Base-by-base conservation (phyloP, 2,888 invertebrate species). In the Acanthosepion pharaonis region DNA sequence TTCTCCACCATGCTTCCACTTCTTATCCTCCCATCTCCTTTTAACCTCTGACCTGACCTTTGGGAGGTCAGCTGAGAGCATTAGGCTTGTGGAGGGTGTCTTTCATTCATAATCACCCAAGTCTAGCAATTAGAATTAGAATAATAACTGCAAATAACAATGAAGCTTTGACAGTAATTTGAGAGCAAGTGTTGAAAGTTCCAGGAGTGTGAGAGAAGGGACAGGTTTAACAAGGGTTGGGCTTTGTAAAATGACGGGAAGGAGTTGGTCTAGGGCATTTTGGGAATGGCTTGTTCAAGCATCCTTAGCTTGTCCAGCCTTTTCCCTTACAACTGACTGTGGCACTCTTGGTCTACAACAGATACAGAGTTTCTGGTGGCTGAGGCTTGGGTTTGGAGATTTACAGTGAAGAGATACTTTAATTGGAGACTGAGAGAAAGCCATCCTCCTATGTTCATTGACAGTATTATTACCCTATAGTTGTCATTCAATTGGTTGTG, bases 181-280 rank as follows among this genome's bases (percentile, higher is more conserved):
- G 78, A 78, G 78, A 78, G 78, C 78, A 78, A 78, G 78, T 78
- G 78, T 78, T 78, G 78, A 78, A 78, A 78, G 59, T 78, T 78
- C 23, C 33, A n/a, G 23, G 15, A 78, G n/a, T 78, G n/a, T 78
- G n/a, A 2, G n/a, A 6, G 28, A 9, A n/a, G n/a, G n/a, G n/a
- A 25, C 8, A 23, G 78, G n/a, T n/a, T n/a, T 11, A n/a, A n/a
- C 78, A 78, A 78, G 78, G n/a, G 78, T 15, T 78, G 11, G 78
- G n/a, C 78, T 11, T 78, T 78, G n/a, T n/a, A n/a, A 78, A 15
- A 11, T 78, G 11, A 3, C 33, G n/a, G n/a, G 15, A 78, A 3
- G n/a, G 78, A 6, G n/a, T n/a, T 3, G 78, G 1, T 15, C n/a
- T 3, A 15, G 78, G n/a, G 59, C 59, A 59, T 59, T 59, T 23